Base-by-base conservation (phyloP, 2,888 invertebrate species). In the Rhingia rostrata region DNA sequence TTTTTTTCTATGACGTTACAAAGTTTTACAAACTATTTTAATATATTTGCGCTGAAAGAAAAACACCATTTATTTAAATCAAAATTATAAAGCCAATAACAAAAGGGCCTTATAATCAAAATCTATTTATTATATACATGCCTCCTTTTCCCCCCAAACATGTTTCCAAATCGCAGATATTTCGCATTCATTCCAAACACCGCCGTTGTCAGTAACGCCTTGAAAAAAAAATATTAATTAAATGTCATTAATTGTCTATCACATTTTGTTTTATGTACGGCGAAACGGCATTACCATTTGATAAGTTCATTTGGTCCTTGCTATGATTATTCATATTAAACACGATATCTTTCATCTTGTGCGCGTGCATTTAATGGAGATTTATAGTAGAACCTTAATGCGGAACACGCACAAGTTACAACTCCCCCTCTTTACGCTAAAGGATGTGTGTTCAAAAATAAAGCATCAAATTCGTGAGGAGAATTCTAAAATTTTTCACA, bases 381-480 rank as follows among this genome's bases (percentile, higher is more conserved):
- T 45, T 35, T 54, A 67, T 43, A 3, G 10, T 14, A 45, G 51
- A 12, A 43, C 54, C 54, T 45, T 67, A 67, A 54, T 67, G 54
- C 54, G 54, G 32, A 67, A 67, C 67, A 67, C 67, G 54, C 67
- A 41, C 58, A 58, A 39, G 39, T 58, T 32, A 6, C 7, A n/a
- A 5, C 3, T 9, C 41, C 4, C 32, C 39, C 6, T 56, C 2
- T 41, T 7, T 4, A 14, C 4, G n/a, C 12, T 14, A 3, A 22
- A 14, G 22, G 64, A 35, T 63, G 37, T 32, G 51, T 64, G 51
- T 51, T 53, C 41, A 53, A 64, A 54, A 41, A 43, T 35, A 67
- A 39, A 49, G 60, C 32, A 70, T 56, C 54, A 47, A 73, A 64
- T 63, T 56, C 73, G 63, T 64, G 73, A 73, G 63, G 54, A 47